Conservation (phyloP, 2,113 vertebrate species). For the Esox niger region DNA sequence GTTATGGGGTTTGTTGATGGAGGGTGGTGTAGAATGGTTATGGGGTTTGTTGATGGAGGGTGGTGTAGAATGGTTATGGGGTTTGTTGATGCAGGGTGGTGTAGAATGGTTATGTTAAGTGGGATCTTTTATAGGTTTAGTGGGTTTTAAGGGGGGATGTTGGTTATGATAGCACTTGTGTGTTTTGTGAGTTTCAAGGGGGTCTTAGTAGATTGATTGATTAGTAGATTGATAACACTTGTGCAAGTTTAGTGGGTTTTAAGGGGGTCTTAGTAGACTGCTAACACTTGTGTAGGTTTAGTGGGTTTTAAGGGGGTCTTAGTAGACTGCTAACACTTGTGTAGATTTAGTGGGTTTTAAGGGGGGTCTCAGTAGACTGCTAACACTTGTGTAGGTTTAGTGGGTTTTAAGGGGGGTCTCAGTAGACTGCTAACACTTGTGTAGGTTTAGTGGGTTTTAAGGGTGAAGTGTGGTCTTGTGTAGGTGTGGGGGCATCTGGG, state of each 20-base stretch:
- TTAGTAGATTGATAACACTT: too few relatives aligned
- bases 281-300: constrained; percentile 48
- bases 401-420: constrained; percentile 13
- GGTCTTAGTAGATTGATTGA: too few relatives aligned
- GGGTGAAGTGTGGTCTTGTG: constrained; percentile 6
- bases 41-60: constrained; percentile 38
- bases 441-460: background rate
- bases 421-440: too few relatives aligned
- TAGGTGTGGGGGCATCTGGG: constrained; percentile 9
- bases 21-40: constrained; percentile 23
- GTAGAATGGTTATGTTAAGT: constrained; percentile 38
- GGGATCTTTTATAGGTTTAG: constrained; percentile 37
- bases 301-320: constrained; percentile 12
- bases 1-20: too few relatives aligned
- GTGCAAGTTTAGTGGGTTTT: constrained; percentile 34
- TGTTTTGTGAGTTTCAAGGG: constrained; percentile 29
- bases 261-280: constrained; percentile 12
- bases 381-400: constrained; percentile 46
- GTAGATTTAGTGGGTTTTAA: constrained; percentile 34
- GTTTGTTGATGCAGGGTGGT: constrained; percentile 8
- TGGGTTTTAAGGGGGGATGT: constrained; percentile 12
- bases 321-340: too few relatives aligned
- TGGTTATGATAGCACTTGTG: background rate
- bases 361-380: constrained; percentile 5
- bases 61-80: background rate